A percentile compares a stretch with the other conserved stretches of the same genome.
phyloP scores from a whole-genome alignment of 37 sponge, comb jelly and placozoan genomes.

The Haliclona indistincta region DNA sequence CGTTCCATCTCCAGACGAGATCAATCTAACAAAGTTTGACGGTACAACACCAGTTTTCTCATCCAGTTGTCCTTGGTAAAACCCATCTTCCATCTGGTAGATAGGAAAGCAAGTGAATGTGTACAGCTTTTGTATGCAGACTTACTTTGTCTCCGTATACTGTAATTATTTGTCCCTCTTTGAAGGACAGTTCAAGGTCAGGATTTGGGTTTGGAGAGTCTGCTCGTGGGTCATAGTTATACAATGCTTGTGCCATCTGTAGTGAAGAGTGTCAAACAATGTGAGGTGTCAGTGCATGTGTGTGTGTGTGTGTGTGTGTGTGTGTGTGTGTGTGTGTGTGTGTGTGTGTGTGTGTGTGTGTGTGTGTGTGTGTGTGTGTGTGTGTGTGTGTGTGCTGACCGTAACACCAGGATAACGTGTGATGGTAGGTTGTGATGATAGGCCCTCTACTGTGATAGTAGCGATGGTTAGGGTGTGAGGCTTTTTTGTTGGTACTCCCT shows the following conservation, averaged over 20 bases:
- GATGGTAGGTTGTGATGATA: too few species aligned
- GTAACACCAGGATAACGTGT: too few species aligned
- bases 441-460: too few species aligned
- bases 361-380: too few species aligned
- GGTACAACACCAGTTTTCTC: conserved; percentile 64
- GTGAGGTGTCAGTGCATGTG: too few species aligned
- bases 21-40: conserved; percentile 70
- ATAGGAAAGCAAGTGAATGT: neutral
- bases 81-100: conserved; percentile 51
- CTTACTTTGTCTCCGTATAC: conserved; percentile 61
- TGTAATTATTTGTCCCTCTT: conserved; percentile 52
- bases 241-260: conserved; percentile 50
- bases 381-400: too few species aligned
- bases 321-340: too few species aligned
- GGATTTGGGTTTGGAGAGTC: conserved; percentile 57
- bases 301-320: too few species aligned
- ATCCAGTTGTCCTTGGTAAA: conserved; percentile 41
- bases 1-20: too few species aligned
- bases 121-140: neutral
- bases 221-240: conserved; percentile 41
- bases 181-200: conserved; percentile 56
- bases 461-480: too few species aligned
- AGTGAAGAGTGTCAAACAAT: neutral
- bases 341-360: too few species aligned
- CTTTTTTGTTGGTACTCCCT: too few species aligned